Evolutionary conservation across 2,113 vertebrate genomes (phyloP), one percentile per base, ranked within the genome.

Genomic region (Sceloporus tristichus): DNA sequence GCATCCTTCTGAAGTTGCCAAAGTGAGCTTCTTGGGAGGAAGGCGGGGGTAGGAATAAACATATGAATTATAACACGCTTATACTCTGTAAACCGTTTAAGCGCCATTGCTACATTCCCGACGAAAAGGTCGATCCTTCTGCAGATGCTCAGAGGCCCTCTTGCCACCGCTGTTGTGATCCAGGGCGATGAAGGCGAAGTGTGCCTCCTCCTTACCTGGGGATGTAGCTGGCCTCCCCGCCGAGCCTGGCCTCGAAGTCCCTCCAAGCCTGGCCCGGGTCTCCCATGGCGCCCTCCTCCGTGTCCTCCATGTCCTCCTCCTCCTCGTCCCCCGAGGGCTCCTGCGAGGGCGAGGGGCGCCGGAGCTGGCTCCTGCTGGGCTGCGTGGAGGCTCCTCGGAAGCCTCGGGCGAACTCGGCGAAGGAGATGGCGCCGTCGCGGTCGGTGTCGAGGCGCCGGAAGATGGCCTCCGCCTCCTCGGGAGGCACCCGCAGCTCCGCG

Each of bases 391-490:
- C 94, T 25, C 97, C 96, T 34, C 96, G 96, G 94, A 99, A 99
- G n/a, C 97, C 98, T 23, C 95, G 91, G 56, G 97, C 96, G 86
- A 98, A 98, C 93, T 99, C 98, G 68, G 93, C 86, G 94, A 98
- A 97, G 73, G 97, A 98, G 94, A 99, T 98, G 62, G 97, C 95
- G 1, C 98, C 98, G 96, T 99, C 98, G 23, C 94, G 79, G 95
- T 98, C 97, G 2, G 95, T 94, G 96, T 99, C 98, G 82, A 99
- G 96, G 53, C 97, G 96, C 92, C 95, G 91, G 90, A 99, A 99
- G 62, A 99, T 96, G 1, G 95, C 94, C 86, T 98, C 97, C 5
- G 97, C 97, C 90, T 98, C 98, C 0, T 92, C 89, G 27, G 94
- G 95, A 48, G 93, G 94, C 90, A 99, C 97, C 38, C 96, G 96